These are phyloP conservation scores for Dromiciops gliroides DNA, from an alignment of 2,113 vertebrate species.

Conservation along the genomic window DNA sequence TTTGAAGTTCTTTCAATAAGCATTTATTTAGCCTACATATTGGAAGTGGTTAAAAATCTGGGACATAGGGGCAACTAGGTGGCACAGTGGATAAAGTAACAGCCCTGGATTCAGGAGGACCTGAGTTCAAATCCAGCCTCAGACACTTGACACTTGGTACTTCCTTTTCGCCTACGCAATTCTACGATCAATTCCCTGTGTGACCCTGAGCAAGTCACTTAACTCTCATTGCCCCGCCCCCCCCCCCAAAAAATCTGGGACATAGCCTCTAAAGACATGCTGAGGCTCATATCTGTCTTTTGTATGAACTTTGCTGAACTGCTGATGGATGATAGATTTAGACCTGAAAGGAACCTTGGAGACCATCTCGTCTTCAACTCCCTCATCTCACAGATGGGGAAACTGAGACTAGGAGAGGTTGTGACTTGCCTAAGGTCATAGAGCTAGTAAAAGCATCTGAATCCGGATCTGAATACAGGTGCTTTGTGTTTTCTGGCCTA, in stretches of 20 bases:
- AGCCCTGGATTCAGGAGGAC: too few relatives aligned
- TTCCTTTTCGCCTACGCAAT: too few relatives aligned
- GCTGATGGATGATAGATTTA: background rate
- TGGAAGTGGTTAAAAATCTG: background rate
- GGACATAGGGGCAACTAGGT: too few relatives aligned
- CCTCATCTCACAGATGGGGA: background rate
- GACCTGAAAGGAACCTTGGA: background rate
- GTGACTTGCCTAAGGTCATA: background rate
- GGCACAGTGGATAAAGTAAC: too few relatives aligned
- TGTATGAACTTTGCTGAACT: background rate
- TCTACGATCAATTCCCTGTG: too few relatives aligned
- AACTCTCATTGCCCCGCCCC: too few relatives aligned
- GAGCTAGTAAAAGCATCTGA: background rate
- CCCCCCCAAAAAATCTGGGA: constrained; percentile 16
- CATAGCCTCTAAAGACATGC: background rate
- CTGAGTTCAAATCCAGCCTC: too few relatives aligned
- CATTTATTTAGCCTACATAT: constrained; percentile 16
- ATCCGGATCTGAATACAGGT: background rate
- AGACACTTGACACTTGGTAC: too few relatives aligned
- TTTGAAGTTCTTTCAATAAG: background rate
- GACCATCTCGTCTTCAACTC: background rate
- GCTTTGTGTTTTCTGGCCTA: too few relatives aligned
- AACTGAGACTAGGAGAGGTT: background rate
- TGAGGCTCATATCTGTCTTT: background rate
- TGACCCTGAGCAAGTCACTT: too few relatives aligned